phyloP scores from a whole-genome alignment of 2,113 vertebrate species.

The Leptosomus discolor region DNA sequence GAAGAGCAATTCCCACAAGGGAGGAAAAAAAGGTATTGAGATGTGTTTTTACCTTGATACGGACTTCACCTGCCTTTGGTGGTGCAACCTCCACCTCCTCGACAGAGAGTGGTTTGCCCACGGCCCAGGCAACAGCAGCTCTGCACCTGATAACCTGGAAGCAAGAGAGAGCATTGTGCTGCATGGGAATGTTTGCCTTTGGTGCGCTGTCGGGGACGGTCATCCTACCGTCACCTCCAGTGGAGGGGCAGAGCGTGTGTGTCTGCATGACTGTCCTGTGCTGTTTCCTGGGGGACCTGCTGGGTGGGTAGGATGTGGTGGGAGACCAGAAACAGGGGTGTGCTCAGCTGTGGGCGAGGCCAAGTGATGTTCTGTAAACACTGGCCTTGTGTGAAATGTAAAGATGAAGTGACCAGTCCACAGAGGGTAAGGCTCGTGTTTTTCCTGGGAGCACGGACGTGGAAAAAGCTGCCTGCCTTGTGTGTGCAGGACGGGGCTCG shows the following conservation, averaged over 20 bases:
- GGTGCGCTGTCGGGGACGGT: not conserved
- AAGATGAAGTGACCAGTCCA: no score
- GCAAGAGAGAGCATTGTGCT: not conserved
- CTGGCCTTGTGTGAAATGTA: no score
- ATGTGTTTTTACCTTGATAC: conserved; percentile 27
- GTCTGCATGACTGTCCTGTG: not conserved
- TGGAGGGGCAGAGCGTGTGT: not conserved
- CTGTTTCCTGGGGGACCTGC: not conserved
- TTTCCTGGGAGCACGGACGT: no score
- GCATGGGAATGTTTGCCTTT: not conserved
- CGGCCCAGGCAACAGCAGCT: conserved; percentile 71
- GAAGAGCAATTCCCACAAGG: not conserved
- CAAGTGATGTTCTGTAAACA: not conserved
- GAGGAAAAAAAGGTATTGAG: not conserved
- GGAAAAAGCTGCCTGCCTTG: no score
- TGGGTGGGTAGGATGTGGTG: not conserved
- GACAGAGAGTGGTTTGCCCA: conserved; percentile 47
- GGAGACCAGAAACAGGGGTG: not conserved
- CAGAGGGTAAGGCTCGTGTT: no score
- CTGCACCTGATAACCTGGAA: conserved; percentile 74
- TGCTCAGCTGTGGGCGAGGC: not conserved
- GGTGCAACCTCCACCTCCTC: conserved; percentile 75
- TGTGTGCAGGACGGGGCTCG: no score
- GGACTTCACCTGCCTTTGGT: conserved; percentile 68
- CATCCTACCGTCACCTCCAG: no score